Evolutionary conservation across 2,888 invertebrate genomes (phyloP).

Genomic region (Polydrusus cervinus): DNA sequence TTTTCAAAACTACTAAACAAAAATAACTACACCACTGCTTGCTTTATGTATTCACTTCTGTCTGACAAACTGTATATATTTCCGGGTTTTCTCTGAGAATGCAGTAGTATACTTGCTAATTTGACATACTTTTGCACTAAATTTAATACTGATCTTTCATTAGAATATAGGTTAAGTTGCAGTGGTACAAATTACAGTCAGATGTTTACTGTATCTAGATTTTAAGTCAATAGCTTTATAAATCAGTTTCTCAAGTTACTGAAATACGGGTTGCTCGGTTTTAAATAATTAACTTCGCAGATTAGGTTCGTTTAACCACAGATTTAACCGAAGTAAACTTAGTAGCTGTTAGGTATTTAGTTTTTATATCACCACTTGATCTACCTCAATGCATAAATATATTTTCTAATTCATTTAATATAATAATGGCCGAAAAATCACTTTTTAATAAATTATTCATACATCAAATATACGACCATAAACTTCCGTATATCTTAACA

Average conservation of each 20-base stretch:
- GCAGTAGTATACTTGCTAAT: constrained; percentile 13
- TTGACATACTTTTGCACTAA: constrained; percentile 36
- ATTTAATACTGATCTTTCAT: constrained; percentile 23
- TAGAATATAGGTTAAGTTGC: constrained; percentile 12
- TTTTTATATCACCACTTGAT: not conserved
- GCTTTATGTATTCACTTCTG: not conserved
- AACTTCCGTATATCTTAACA: no score
- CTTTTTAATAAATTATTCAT: no score
- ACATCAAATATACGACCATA: no score
- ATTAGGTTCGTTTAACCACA: not conserved
- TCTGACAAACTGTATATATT: not conserved
- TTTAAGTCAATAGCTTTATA: constrained; percentile 3
- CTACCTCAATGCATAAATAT: no score
- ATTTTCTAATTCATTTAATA: no score
- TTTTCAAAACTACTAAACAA: not conserved
- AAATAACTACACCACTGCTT: not conserved
- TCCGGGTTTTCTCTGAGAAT: constrained; percentile 28
- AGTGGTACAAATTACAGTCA: not conserved
- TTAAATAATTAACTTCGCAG: not conserved
- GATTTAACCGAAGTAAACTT: not conserved
- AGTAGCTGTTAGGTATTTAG: not conserved
- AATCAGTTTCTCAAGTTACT: not conserved
- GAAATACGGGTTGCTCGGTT: not conserved
- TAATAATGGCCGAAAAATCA: no score
- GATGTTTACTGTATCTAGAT: constrained; percentile 13